phyloP scores from a whole-genome alignment of 1,140 invertebrate genomes.

The Platyura marginata region DNA sequence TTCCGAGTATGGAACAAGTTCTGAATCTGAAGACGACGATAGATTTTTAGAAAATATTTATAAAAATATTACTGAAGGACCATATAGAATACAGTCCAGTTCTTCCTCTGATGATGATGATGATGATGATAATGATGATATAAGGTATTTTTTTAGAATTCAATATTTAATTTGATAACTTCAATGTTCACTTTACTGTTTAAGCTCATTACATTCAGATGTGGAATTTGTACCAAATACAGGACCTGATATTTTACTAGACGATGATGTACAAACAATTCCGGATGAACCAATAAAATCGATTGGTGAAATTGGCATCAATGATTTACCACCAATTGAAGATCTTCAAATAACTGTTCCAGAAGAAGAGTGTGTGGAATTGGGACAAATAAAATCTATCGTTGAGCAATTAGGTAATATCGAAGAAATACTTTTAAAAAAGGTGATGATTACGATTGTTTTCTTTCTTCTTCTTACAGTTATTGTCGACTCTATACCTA shows the following conservation, averaged over 20 bases:
- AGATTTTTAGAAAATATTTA: too few relatives aligned
- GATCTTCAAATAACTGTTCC: slow-evolving; percentile 61
- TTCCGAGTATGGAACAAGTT: too few relatives aligned
- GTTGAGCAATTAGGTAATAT: slow-evolving; percentile 50
- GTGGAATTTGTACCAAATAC: too few relatives aligned
- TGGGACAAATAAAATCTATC: slow-evolving; percentile 52
- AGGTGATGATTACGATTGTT: background rate
- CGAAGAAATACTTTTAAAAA: slow-evolving; percentile 2
- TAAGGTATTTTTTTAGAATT: too few relatives aligned
- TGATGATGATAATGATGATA: too few relatives aligned
- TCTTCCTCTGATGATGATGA: too few relatives aligned
- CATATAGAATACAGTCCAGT: too few relatives aligned
- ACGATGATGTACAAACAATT: background rate
- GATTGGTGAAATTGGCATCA: slow-evolving; percentile 24
- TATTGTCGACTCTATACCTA: slow-evolving; percentile 44
- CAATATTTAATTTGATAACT: too few relatives aligned
- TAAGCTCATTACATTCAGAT: too few relatives aligned
- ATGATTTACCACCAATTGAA: slow-evolving; percentile 67
- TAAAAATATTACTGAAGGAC: too few relatives aligned
- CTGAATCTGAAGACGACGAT: too few relatives aligned
- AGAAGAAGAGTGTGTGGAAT: slow-evolving; percentile 48
- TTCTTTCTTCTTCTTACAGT: slow-evolving; percentile 30
- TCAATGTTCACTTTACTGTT: too few relatives aligned
- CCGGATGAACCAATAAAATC: slow-evolving; percentile 11
- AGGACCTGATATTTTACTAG: background rate